phyloP scores from a whole-genome alignment of 2,113 vertebrate genomes.

The Cyanoramphus novaezelandiae region DNA sequence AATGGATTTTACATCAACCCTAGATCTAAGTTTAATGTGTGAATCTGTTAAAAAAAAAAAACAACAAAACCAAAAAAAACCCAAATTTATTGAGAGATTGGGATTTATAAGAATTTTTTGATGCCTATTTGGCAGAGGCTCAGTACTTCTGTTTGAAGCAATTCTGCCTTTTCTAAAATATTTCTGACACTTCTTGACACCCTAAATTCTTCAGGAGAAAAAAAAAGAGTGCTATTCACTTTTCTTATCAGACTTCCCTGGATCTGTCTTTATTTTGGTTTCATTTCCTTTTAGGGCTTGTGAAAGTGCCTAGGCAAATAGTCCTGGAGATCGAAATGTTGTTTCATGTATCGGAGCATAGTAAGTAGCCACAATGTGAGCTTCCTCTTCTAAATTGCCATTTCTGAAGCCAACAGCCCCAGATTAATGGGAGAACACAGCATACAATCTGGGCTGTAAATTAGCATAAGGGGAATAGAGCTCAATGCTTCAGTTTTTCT shows the following conservation, averaged over 20 bases:
- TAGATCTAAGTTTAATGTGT: background rate
- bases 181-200: background rate
- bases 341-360: background rate
- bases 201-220: background rate
- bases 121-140: background rate
- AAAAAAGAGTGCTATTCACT: background rate
- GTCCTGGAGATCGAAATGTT: background rate
- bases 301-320: background rate
- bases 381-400: background rate
- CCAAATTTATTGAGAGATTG: background rate
- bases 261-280: background rate
- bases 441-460: background rate
- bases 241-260: background rate
- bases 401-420: background rate
- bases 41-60: background rate
- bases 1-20: conserved; percentile 50
- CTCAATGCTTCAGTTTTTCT: background rate
- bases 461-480: background rate
- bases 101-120: background rate
- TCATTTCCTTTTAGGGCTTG: background rate
- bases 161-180: background rate
- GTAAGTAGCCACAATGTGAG: background rate
- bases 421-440: background rate
- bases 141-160: background rate
- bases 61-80: background rate